These are phyloP conservation scores for Xenentodon cancila DNA, from an alignment of 2,797 vertebrate species.

Conservation along the genomic window DNA sequence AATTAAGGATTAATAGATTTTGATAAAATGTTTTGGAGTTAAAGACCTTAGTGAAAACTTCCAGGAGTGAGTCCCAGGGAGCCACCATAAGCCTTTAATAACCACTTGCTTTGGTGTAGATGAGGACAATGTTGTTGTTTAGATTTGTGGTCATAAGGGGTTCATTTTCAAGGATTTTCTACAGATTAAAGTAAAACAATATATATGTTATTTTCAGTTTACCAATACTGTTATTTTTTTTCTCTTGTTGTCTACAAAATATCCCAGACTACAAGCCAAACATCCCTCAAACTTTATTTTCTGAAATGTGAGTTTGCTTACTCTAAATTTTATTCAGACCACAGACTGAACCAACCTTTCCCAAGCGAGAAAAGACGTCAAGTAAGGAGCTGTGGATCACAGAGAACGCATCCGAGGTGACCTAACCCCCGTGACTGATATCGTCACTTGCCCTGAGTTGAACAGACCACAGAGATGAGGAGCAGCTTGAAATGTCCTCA, in stretches of 20 bases:
- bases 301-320: slow-evolving; percentile 54
- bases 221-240: not conserved
- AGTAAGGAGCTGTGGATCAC: slow-evolving; percentile 72
- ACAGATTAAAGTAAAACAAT: too few relatives aligned
- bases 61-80: not conserved
- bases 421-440: slow-evolving; percentile 51
- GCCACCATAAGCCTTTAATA: slow-evolving; percentile 42
- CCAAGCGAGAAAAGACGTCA: slow-evolving; percentile 67
- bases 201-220: not conserved
- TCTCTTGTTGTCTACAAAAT: slow-evolving; percentile 36
- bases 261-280: slow-evolving; percentile 56
- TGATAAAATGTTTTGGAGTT: not conserved
- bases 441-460: slow-evolving; percentile 66
- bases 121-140: slow-evolving; percentile 2
- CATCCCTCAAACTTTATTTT: slow-evolving; percentile 59
- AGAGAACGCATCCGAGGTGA: slow-evolving; percentile 60
- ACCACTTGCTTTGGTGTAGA: slow-evolving; percentile 48
- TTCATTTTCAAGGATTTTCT: too few relatives aligned
- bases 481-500: not conserved
- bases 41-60: slow-evolving; percentile 47
- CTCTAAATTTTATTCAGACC: not conserved
- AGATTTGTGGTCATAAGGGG: too few relatives aligned
- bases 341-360: slow-evolving; percentile 64
- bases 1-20: too few relatives aligned
- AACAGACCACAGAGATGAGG: slow-evolving; percentile 63